phyloP scores from a whole-genome alignment of 2,113 vertebrate genomes.

The Phyllopteryx taeniolatus region DNA sequence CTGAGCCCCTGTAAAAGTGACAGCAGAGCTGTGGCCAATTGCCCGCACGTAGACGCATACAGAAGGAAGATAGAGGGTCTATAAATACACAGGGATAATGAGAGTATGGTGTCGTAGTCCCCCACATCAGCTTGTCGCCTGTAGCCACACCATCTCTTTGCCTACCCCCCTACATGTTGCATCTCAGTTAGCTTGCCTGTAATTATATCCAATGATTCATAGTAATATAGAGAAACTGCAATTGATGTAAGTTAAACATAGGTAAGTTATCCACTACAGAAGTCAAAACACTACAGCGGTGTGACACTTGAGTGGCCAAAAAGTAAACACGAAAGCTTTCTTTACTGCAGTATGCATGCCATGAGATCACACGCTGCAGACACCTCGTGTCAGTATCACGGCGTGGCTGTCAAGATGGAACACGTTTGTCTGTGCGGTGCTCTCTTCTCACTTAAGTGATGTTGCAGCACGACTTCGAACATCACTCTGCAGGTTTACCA shows the following conservation, averaged over 20 bases:
- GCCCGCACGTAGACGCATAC: slow-evolving; percentile 20
- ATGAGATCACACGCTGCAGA: neutral
- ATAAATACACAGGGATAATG: slow-evolving; percentile 66
- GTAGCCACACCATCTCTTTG: slow-evolving; percentile 30
- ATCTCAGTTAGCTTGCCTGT: slow-evolving; percentile 3
- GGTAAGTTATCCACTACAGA: neutral
- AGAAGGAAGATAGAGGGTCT: slow-evolving; percentile 56
- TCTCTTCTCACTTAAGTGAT: neutral
- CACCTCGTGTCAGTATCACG: neutral
- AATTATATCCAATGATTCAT: neutral
- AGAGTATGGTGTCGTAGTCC: slow-evolving; percentile 55
- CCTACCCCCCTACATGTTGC: slow-evolving; percentile 17
- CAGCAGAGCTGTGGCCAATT: slow-evolving; percentile 47
- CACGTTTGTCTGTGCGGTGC: neutral
- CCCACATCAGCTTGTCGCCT: slow-evolving; percentile 39
- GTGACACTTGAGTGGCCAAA: neutral
- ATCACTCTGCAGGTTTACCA: neutral
- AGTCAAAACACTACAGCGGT: neutral
- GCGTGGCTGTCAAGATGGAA: neutral
- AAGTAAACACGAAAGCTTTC: neutral
- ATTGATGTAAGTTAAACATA: neutral
- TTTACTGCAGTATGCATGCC: neutral
- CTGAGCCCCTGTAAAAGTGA: slow-evolving; percentile 53
- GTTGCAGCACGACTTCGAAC: neutral
- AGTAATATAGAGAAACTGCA: neutral